A percentile compares a stretch with the other conserved stretches of the same genome.
Conservation (phyloP, 2,113 vertebrate species). For the Irena cyanogastra region DNA sequence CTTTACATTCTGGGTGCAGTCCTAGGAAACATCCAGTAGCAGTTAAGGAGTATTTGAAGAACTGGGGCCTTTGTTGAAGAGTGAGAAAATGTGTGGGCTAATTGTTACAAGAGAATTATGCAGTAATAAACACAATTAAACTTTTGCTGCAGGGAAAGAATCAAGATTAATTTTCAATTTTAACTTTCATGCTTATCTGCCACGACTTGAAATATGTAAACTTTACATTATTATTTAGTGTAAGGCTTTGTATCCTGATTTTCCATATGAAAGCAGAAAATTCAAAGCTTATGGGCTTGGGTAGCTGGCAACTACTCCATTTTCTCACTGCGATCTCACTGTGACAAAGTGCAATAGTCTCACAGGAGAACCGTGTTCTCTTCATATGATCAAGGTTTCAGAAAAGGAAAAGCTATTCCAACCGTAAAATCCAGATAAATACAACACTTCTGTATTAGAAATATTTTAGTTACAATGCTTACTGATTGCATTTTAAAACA, state of each 20-base stretch:
- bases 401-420: not conserved
- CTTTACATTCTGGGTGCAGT: not conserved
- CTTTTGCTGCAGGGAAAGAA: not conserved
- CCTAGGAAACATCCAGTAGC: not conserved
- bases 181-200: constrained; percentile 4
- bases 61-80: not conserved
- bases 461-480: not conserved
- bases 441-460: not conserved
- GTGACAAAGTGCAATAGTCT: not conserved
- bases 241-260: not conserved
- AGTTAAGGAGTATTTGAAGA: not conserved
- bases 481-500: not conserved
- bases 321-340: not conserved
- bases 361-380: not conserved
- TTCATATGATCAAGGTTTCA: not conserved
- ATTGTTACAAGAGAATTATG: constrained; percentile 20
- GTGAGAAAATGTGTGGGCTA: not conserved
- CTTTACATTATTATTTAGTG: not conserved
- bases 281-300: not conserved
- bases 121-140: constrained; percentile 22
- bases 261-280: not conserved
- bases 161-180: not conserved
- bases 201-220: not conserved
- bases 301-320: not conserved
- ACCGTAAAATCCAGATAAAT: not conserved